A percentile compares a stretch with the other conserved stretches of the same genome.
These are phyloP conservation scores for Ianthella basta DNA, from an alignment of 37 sponge, comb jelly and placozoan genomes.

Conservation along the genomic window DNA sequence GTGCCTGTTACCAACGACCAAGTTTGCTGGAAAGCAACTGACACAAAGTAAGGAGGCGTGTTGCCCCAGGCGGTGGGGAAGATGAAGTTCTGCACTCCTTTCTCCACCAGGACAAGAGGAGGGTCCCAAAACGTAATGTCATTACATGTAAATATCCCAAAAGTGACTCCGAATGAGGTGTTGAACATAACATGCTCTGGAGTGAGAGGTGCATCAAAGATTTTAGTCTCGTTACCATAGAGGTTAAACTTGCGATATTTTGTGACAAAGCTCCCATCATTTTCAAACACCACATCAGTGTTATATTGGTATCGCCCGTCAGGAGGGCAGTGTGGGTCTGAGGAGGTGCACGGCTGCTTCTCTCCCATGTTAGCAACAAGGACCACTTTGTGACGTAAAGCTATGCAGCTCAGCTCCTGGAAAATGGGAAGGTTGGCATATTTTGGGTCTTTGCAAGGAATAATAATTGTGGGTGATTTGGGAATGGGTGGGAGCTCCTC, in stretches of 20 bases:
- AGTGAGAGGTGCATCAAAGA: slow-evolving; percentile 15
- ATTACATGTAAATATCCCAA: slow-evolving; percentile 75
- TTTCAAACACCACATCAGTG: slow-evolving; percentile 68
- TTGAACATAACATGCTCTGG: slow-evolving; percentile 33
- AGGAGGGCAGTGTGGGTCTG: slow-evolving; percentile 39
- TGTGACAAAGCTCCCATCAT: slow-evolving; percentile 52
- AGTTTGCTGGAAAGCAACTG: slow-evolving; percentile 48
- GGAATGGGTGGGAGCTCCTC: slow-evolving; percentile 52
- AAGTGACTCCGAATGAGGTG: slow-evolving; percentile 63
- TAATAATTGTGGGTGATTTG: background rate
- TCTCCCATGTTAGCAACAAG: slow-evolving; percentile 64
- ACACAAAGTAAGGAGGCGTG: slow-evolving; percentile 36
- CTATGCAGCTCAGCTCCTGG: slow-evolving; percentile 54
- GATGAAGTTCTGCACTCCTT: slow-evolving; percentile 54
- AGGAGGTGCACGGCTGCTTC: slow-evolving; percentile 14
- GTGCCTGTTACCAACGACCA: slow-evolving; percentile 39
- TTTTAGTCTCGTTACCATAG: slow-evolving; percentile 19
- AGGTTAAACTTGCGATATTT: slow-evolving; percentile 77
- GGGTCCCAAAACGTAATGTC: slow-evolving; percentile 61
- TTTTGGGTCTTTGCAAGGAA: slow-evolving; percentile 36
- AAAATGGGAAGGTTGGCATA: slow-evolving; percentile 29
- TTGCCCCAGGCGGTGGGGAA: slow-evolving; percentile 74
- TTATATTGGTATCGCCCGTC: slow-evolving; percentile 58
- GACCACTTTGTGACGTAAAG: slow-evolving; percentile 5
- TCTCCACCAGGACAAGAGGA: slow-evolving; percentile 16